Evolutionary conservation across 92 coral and sea anemone genomes (phyloP), one percentile per base, ranked within the genome.

Genomic region (Hydrozoanthus gracilis): DNA sequence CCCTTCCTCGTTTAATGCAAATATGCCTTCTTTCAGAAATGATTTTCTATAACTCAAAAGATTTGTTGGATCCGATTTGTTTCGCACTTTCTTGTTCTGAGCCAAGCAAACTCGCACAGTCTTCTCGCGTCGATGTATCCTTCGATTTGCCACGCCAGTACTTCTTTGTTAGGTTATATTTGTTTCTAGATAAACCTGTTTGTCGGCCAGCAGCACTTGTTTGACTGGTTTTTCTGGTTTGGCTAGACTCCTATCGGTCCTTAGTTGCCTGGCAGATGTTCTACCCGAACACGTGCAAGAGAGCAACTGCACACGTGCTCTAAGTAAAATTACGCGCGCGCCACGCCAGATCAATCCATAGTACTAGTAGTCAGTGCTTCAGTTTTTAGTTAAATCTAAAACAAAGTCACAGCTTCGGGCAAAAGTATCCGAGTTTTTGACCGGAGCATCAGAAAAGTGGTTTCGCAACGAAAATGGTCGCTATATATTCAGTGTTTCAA

Each of bases 161-260:
- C 15, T 72, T 72, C 77, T 72, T 72, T 47, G 77, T 72, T 44
- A 10, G 17, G 8, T 72, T 72, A 70, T 72, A 72, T 45, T 16
- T 46, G 49, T 72, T 39, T 47, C 54, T 71, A 7, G 51, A 46
- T 20, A 46, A 72, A 72, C 77, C 55, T 72, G 77, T 72, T 72
- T 72, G 17, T 39, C 77, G 77, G 77, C 39, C 55, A 46, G 16
- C 47, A n/a, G 7, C 14, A 47, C 77, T 10, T 47, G 77, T 72
- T 72, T 72, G 77, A 45, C 77, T 44, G 77, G 77, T 72, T 72
- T 45, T 72, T 72, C 77, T 72, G 52, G 77, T 72, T 72, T 72
- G 77, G 77, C 77, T 72, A 72, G 77, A 72, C 77, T 72, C 17
- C 54, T 72, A 52, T 14, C 27, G 54, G 54, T 49, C 77, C 48